These are phyloP conservation scores for Sinocyclocheilus maitianheensis DNA, from an alignment of 2,113 vertebrate genomes.

Conservation along the genomic window DNA sequence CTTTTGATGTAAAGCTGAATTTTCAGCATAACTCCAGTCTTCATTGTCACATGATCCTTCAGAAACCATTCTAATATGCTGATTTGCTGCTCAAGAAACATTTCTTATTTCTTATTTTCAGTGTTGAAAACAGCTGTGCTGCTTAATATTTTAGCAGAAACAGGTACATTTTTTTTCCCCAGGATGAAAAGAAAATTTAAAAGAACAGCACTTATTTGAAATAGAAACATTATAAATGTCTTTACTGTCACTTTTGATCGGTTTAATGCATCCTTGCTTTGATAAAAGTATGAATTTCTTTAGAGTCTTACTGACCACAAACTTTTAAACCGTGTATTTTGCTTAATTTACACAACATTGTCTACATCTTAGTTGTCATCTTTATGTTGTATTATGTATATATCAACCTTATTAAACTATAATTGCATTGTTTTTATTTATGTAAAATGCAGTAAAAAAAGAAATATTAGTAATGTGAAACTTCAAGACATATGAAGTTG, in stretches of 20 bases:
- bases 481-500: background rate
- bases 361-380: background rate
- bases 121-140: too few species aligned
- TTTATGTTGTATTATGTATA: background rate
- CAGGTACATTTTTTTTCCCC: background rate
- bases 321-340: too few species aligned
- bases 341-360: background rate
- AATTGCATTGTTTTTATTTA: background rate
- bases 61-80: too few species aligned
- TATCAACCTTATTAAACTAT: background rate
- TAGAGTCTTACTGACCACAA: too few species aligned
- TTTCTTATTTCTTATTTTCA: too few species aligned
- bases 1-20: too few species aligned
- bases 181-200: background rate
- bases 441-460: background rate
- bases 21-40: too few species aligned
- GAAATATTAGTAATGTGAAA: background rate
- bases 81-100: too few species aligned
- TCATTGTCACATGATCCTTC: too few species aligned
- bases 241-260: background rate
- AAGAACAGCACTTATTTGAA: background rate
- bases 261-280: background rate
- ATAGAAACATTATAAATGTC: background rate
- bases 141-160: background rate
- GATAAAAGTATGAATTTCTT: background rate